Evolutionary conservation across 2,113 vertebrate species (phyloP).

Genomic region (Cygnus atratus): DNA sequence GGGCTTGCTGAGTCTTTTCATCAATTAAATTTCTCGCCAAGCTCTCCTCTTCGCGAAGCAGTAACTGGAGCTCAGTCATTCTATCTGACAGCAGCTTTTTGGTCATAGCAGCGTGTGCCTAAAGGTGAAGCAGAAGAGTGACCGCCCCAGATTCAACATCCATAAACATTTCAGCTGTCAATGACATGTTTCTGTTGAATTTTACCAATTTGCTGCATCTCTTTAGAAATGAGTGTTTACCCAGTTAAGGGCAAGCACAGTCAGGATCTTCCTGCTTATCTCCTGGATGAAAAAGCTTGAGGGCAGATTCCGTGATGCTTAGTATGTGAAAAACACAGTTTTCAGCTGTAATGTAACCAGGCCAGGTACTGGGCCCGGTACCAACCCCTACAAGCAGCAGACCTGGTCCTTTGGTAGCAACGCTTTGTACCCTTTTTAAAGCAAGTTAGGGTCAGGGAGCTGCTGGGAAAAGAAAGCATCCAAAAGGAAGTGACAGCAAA

Average conservation of each 20-base stretch:
- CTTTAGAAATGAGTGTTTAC: not conserved
- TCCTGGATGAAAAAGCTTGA: not conserved
- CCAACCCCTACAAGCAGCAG: not conserved
- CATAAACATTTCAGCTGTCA: not conserved
- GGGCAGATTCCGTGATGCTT: not conserved
- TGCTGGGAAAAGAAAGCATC: not conserved
- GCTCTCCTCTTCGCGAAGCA: constrained; percentile 74
- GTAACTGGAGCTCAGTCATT: constrained; percentile 67
- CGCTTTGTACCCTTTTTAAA: not conserved
- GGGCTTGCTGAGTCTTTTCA: constrained; percentile 59
- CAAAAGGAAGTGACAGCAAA: not conserved
- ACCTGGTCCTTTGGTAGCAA: not conserved
- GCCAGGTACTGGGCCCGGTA: not conserved
- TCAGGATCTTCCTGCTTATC: not conserved
- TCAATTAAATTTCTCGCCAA: constrained; percentile 70
- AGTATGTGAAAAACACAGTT: not conserved
- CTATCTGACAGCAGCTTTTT: constrained; percentile 68
- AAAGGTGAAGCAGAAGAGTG: constrained; percentile 11
- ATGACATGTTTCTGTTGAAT: not conserved
- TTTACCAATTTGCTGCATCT: not conserved
- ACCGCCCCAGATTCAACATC: not conserved
- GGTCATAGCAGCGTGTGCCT: constrained; percentile 55
- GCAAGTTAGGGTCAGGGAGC: not conserved
- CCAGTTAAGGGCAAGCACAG: not conserved
- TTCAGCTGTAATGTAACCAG: not conserved